Evolutionary conservation across 2,888 invertebrate genomes (phyloP).

Genomic region (Coleophora flavipennella): DNA sequence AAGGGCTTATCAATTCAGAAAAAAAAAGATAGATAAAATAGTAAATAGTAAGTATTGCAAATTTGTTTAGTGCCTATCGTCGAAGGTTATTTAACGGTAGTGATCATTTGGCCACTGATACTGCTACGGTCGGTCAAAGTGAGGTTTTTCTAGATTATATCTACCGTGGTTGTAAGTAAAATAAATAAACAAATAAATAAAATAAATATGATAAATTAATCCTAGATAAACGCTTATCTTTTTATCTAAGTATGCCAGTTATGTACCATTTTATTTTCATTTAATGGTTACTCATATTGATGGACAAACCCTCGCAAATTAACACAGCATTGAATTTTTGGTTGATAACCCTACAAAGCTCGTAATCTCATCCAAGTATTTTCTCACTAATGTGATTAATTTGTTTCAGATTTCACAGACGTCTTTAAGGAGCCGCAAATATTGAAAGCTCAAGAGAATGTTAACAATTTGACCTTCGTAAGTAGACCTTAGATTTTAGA

Average conservation of each 20-base stretch:
- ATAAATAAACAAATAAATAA: too few relatives aligned
- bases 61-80: too few relatives aligned
- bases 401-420: slow-evolving; percentile 39
- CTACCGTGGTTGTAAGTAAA: too few relatives aligned
- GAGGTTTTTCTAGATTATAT: too few relatives aligned
- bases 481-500: slow-evolving; percentile 23
- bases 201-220: too few relatives aligned
- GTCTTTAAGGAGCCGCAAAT: slow-evolving; percentile 41
- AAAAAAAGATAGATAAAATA: too few relatives aligned
- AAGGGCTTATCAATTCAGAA: too few relatives aligned
- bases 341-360: neutral
- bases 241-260: neutral
- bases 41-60: too few relatives aligned
- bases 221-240: too few relatives aligned
- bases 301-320: neutral
- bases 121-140: too few relatives aligned
- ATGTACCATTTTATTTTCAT: neutral
- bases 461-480: slow-evolving; percentile 40
- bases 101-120: too few relatives aligned
- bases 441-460: slow-evolving; percentile 46
- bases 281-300: neutral
- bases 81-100: too few relatives aligned
- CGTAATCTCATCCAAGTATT: neutral
- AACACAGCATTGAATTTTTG: neutral
- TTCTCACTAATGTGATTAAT: neutral